phyloP scores from a whole-genome alignment of 2,888 invertebrate species.

The Brachyptera risi region DNA sequence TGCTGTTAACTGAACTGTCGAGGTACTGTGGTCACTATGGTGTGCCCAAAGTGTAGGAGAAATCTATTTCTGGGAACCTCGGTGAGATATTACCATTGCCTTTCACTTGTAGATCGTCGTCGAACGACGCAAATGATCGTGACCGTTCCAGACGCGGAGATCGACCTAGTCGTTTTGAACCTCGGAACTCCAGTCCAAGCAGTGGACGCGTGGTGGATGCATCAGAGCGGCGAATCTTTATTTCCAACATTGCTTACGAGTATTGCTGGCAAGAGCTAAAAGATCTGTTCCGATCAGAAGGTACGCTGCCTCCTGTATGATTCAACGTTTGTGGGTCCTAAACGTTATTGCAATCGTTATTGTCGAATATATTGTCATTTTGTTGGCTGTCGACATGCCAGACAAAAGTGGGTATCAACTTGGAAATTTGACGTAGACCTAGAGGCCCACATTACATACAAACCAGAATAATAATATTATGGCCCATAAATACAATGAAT shows the following conservation, averaged over 20 bases:
- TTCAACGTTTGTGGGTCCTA: not conserved
- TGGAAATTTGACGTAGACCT: no score
- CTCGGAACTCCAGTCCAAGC: slow-evolving; percentile 31
- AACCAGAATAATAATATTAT: no score
- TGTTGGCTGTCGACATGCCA: no score
- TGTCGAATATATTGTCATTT: not conserved
- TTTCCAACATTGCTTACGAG: slow-evolving; percentile 96
- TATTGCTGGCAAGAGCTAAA: slow-evolving; percentile 97
- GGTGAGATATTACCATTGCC: no score
- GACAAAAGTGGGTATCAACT: no score
- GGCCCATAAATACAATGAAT: no score
- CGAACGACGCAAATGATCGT: slow-evolving; percentile 42
- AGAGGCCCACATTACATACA: no score
- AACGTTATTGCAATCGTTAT: not conserved
- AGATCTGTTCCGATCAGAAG: slow-evolving; percentile 80
- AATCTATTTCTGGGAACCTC: no score
- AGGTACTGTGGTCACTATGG: no score
- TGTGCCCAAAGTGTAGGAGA: no score
- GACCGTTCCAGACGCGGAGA: slow-evolving; percentile 63
- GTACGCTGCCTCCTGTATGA: slow-evolving; percentile 43
- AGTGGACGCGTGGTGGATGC: slow-evolving; percentile 39
- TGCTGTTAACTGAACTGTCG: no score
- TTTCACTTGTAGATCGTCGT: not conserved
- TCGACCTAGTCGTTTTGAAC: slow-evolving; percentile 54
- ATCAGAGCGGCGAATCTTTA: slow-evolving; percentile 61